A percentile compares a stretch with the other conserved stretches of the same genome.
These are phyloP conservation scores for Diabrotica balteata DNA, from an alignment of 2,888 invertebrate species.

Conservation along the genomic window DNA sequence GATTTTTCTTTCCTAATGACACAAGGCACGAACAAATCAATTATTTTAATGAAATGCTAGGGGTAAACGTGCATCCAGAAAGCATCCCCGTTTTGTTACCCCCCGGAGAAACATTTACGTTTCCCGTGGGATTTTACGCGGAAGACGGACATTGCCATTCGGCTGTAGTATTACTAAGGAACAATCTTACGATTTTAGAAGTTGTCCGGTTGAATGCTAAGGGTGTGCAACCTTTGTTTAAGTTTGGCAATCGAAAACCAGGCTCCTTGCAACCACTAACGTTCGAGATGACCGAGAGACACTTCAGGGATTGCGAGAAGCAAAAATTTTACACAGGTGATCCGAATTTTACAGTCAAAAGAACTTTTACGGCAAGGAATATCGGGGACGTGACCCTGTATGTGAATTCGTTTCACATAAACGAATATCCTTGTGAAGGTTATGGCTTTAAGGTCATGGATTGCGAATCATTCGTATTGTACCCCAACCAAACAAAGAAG, in stretches of 20 bases:
- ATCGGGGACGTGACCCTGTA: conserved; percentile 88
- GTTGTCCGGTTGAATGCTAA: conserved; percentile 82
- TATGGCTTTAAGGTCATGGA: conserved; percentile 80
- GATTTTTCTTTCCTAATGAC: conserved; percentile 42
- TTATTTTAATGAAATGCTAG: conserved; percentile 41
- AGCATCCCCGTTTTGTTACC: conserved; percentile 66
- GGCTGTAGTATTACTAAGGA: conserved; percentile 71
- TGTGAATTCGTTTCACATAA: conserved; percentile 72
- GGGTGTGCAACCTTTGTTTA: conserved; percentile 86
- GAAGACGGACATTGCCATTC: conserved; percentile 59
- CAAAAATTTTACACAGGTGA: conserved; percentile 53
- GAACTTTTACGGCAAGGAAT: conserved; percentile 86
- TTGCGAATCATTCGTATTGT: conserved; percentile 74
- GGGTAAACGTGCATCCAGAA: conserved; percentile 58
- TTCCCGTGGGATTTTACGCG: conserved; percentile 63
- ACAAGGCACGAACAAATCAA: conserved; percentile 28
- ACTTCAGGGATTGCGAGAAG: conserved; percentile 66
- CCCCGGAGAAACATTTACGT: conserved; percentile 65
- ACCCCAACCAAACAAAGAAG: conserved; percentile 76
- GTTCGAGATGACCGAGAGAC: conserved; percentile 76
- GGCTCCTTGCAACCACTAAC: conserved; percentile 77
- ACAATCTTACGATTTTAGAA: conserved; percentile 93
- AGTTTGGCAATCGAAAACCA: conserved; percentile 86
- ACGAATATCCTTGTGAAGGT: conserved; percentile 74
- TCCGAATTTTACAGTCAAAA: conserved; percentile 76